Conservation (phyloP, 2,113 vertebrate genomes). For the Oplegnathus fasciatus region DNA sequence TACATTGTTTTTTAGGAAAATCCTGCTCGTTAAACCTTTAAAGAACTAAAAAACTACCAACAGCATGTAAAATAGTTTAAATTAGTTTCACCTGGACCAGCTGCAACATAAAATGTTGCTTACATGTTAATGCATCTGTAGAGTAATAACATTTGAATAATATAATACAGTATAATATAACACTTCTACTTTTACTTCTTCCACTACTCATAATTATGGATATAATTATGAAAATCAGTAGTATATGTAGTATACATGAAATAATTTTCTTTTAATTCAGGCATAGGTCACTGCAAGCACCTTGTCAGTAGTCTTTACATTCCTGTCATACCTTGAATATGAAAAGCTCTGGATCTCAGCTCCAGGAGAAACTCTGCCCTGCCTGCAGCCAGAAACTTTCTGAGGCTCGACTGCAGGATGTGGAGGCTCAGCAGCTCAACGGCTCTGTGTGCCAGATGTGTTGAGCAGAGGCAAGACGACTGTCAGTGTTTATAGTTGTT, state of each 20-base stretch:
- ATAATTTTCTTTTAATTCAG: neutral
- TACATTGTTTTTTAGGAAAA: too few species aligned
- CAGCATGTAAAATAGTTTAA: neutral
- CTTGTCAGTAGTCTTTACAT: conserved; percentile 1
- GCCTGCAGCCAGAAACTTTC: conserved; percentile 23
- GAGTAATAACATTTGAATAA: neutral
- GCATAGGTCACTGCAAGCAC: neutral
- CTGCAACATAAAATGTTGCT: neutral
- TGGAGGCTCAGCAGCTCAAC: conserved; percentile 29
- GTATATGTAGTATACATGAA: too few species aligned
- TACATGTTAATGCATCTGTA: neutral
- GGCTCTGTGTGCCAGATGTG: conserved; percentile 57
- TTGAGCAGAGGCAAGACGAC: neutral
- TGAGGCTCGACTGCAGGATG: conserved; percentile 43
- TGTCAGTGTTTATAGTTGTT: neutral
- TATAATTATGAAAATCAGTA: neutral
- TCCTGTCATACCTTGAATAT: conserved; percentile 6
- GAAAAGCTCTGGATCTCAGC: neutral
- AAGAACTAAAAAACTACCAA: neutral
- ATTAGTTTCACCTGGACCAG: neutral
- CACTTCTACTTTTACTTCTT: too few species aligned
- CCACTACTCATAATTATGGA: neutral
- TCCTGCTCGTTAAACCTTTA: too few species aligned
- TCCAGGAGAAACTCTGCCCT: conserved; percentile 25
- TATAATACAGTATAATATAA: neutral